Evolutionary conservation across 2,113 vertebrate species (phyloP).

Genomic region (Protobothrops flavoviridis): DNA sequence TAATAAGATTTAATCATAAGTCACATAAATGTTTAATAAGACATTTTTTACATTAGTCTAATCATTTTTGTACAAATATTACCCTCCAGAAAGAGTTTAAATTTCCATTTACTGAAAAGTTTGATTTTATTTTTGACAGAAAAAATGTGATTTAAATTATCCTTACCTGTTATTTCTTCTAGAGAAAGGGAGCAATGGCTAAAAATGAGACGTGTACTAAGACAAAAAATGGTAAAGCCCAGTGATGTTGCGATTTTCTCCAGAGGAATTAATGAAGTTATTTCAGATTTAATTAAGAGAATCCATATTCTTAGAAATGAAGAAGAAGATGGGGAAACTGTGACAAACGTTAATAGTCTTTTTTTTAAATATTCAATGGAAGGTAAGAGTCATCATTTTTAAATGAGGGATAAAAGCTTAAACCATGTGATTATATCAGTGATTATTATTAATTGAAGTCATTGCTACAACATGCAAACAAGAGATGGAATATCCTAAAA

Average conservation of each 20-base stretch:
- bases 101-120: background rate
- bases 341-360: conserved; percentile 85
- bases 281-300: conserved; percentile 83
- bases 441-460: background rate
- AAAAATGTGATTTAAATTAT: conserved; percentile 14
- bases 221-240: conserved; percentile 89
- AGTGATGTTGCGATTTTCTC: conserved; percentile 84
- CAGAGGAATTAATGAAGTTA: conserved; percentile 81
- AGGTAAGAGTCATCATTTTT: conserved; percentile 69
- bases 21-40: background rate
- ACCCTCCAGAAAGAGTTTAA: background rate
- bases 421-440: background rate
- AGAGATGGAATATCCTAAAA: background rate
- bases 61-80: background rate
- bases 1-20: background rate
- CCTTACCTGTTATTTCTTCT: conserved; percentile 45
- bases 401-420: background rate
- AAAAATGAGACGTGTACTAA: conserved; percentile 87
- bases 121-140: background rate
- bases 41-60: background rate
- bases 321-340: conserved; percentile 75
- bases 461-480: accelerated
- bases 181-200: conserved; percentile 91
- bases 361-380: conserved; percentile 97
- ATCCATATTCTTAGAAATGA: conserved; percentile 72